A percentile compares a stretch with the other conserved stretches of the same genome.
These are phyloP conservation scores for Poicephalus gulielmi DNA, from an alignment of 2,113 vertebrate genomes.

Conservation along the genomic window DNA sequence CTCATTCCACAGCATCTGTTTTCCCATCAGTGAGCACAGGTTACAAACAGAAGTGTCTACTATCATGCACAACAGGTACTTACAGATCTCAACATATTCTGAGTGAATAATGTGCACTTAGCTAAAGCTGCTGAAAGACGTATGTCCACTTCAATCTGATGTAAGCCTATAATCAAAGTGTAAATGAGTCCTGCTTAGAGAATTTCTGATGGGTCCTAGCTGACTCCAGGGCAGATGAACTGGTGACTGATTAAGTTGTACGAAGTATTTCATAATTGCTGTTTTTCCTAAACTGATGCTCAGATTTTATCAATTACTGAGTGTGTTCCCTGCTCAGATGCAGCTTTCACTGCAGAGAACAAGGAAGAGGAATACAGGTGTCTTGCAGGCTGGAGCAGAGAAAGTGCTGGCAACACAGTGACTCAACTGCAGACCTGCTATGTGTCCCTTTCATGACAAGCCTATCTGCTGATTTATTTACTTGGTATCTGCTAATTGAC, in stretches of 20 bases:
- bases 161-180: neutral
- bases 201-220: neutral
- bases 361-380: neutral
- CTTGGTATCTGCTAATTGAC: neutral
- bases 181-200: neutral
- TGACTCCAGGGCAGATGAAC: neutral
- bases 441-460: accelerated
- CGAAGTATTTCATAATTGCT: neutral
- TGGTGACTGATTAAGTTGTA: neutral
- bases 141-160: neutral
- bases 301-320: neutral
- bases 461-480: neutral
- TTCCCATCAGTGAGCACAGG: neutral
- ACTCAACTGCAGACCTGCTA: neutral
- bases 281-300: neutral
- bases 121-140: neutral
- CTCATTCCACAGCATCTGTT: neutral
- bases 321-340: accelerated
- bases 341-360: accelerated
- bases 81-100: neutral
- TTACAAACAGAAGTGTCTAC: neutral
- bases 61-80: neutral
- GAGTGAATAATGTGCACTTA: accelerated
- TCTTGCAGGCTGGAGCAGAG: neutral
- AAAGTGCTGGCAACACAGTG: neutral